Base-by-base conservation (phyloP, 2,797 vertebrate genomes). In the Notolepis coatsorum region DNA sequence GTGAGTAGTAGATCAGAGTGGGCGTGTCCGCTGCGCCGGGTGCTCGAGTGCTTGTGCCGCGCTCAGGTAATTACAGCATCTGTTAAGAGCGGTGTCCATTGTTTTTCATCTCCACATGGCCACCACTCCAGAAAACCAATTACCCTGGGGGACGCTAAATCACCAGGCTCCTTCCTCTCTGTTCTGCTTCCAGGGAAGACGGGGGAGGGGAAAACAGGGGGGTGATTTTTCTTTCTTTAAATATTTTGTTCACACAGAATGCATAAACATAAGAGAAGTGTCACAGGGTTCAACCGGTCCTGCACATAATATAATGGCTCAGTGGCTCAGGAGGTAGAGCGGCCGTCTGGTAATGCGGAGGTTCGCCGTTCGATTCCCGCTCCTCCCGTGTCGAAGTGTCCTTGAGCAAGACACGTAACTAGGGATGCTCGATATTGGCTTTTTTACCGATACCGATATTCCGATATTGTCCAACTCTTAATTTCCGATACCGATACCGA, bases 61-160 rank as follows among this genome's bases (percentile, higher is more conserved):
- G 87, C 90, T 88, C 86, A 92, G 91, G 91, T 92, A 92, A 92
- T 93, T 93, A 93, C 84, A 88, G 89, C 91, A 92, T 92, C 91
- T 93, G 91, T 91, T 93, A 90, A 90, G 89, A 87, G 91, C 79
- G 85, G 81, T 88, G 82, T 79, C 82, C 84, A 92, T 91, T 92
- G 91, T 93, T 94, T 93, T 92, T 92, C 90, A 91, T 93, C 90
- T 91, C 84, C 91, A 93, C 92, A 92, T 93, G 91, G 90, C 86
- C 88, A 77, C 86, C 91, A 88, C 88, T 89, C 86, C 89, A 91
- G 90, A 93, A 93, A 93, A 92, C 82, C 88, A 93, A 92, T 93
- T 93, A 92, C 88, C 85, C 70, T 64, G 65, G 80, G 84, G 81
- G 87, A 87, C 74, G 76, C 83, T 86, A 86, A 90, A 90, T 90